A percentile compares a stretch with the other conserved stretches of the same genome.
phyloP scores from a whole-genome alignment of 2,797 vertebrate species.

The Propithecus perrieri region DNA sequence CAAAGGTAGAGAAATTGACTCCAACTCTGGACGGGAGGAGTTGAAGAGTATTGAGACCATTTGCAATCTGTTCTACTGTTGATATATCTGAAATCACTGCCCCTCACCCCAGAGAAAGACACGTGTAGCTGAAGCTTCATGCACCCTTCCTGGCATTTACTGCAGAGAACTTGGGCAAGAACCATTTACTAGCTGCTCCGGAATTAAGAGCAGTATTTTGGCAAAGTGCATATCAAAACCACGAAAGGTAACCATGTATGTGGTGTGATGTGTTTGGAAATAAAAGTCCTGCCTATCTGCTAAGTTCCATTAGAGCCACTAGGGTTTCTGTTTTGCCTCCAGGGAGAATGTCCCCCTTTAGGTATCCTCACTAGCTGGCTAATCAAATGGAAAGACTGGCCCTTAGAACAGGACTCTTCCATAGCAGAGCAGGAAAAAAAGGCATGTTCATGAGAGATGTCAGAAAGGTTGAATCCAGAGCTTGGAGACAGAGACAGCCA shows the following conservation, averaged over 20 bases:
- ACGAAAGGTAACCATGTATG: background rate
- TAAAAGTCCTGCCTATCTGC: background rate
- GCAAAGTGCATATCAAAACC: background rate
- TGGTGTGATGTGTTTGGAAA: background rate
- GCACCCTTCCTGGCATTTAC: background rate
- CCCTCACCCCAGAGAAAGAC: background rate
- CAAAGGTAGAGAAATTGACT: background rate
- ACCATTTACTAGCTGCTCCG: background rate
- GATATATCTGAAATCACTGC: background rate
- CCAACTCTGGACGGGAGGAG: background rate
- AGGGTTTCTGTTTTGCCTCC: background rate
- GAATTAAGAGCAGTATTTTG: background rate
- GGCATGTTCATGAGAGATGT: background rate
- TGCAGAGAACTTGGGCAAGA: slow-evolving; percentile 5
- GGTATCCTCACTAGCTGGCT: background rate
- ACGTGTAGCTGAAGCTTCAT: background rate
- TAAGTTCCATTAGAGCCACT: background rate
- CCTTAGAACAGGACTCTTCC: background rate
- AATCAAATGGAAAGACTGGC: background rate
- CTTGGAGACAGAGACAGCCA: background rate
- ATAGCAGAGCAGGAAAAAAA: background rate
- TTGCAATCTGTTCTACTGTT: background rate
- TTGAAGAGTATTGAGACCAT: background rate
- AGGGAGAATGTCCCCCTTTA: background rate
- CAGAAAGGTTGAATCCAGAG: slow-evolving; percentile 3